Evolutionary conservation across 1,140 invertebrate species (phyloP).

Genomic region (Procambarus virginalis): DNA sequence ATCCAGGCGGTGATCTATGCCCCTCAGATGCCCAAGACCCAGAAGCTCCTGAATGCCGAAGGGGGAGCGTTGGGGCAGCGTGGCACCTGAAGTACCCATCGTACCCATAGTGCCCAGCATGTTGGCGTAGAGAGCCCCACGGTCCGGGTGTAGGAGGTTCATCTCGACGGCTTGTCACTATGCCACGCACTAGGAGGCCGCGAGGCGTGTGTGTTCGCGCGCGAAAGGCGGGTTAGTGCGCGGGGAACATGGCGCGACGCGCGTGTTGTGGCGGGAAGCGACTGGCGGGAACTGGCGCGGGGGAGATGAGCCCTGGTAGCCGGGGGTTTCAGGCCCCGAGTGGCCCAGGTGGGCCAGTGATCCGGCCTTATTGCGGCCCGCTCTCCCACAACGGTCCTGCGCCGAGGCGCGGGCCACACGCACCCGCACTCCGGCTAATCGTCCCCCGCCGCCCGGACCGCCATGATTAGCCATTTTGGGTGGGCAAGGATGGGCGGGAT

Average conservation of each 20-base stretch:
- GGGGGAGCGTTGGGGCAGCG: slow-evolving; percentile 88
- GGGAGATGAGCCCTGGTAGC: slow-evolving; percentile 51
- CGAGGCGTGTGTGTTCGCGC: not conserved
- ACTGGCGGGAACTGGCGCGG: slow-evolving; percentile 43
- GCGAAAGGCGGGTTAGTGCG: slow-evolving; percentile 40
- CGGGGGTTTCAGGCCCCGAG: slow-evolving; percentile 65
- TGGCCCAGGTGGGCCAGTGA: slow-evolving; percentile 69
- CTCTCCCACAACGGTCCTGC: slow-evolving; percentile 11
- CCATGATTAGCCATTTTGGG: slow-evolving; percentile 68
- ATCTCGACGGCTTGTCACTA: slow-evolving; percentile 22
- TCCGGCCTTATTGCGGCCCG: slow-evolving; percentile 67
- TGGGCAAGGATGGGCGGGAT: slow-evolving; percentile 37
- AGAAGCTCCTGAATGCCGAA: slow-evolving; percentile 94
- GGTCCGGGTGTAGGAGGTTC: slow-evolving; percentile 70
- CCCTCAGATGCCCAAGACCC: slow-evolving; percentile 78
- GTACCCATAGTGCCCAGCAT: slow-evolving; percentile 63
- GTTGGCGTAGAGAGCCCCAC: slow-evolving; percentile 70
- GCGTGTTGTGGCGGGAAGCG: slow-evolving; percentile 25
- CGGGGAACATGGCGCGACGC: slow-evolving; percentile 33
- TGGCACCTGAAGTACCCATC: slow-evolving; percentile 57
- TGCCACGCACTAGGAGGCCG: not conserved
- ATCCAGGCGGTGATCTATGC: slow-evolving; percentile 28
- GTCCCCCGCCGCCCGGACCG: slow-evolving; percentile 33
- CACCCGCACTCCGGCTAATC: slow-evolving; percentile 68
- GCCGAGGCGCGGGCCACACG: slow-evolving; percentile 49